These are phyloP conservation scores for Charanyca ferruginea DNA, from an alignment of 2,888 invertebrate genomes.

Conservation along the genomic window DNA sequence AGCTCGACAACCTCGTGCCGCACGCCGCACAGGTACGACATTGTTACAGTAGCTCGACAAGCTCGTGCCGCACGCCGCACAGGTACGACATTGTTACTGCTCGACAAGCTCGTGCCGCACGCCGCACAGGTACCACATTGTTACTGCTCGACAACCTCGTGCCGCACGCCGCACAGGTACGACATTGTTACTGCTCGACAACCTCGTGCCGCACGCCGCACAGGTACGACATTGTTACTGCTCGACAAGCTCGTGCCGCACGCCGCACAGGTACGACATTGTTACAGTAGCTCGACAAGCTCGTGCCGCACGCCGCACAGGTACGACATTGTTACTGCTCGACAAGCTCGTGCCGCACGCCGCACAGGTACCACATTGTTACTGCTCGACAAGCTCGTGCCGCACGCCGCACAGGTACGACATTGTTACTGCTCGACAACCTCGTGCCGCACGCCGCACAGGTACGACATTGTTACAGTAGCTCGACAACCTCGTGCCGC, in stretches of 20 bases:
- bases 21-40: conserved; percentile 65
- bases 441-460: conserved; percentile 78
- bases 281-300: conserved; percentile 74
- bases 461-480: no score
- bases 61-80: conserved; percentile 76
- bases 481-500: conserved; percentile 66
- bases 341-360: no score
- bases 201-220: conserved; percentile 70
- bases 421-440: no score
- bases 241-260: not conserved
- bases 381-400: conserved; percentile 73
- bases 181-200: no score
- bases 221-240: conserved; percentile 51
- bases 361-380: no score
- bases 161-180: no score
- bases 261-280: no score
- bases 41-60: no score
- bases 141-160: no score
- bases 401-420: conserved; percentile 66
- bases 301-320: conserved; percentile 7
- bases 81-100: no score
- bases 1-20: conserved; percentile 73
- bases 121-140: no score
- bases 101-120: conserved; percentile 62
- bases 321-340: no score